Conservation (phyloP, 2,113 vertebrate species). For the Dromas ardeola region DNA sequence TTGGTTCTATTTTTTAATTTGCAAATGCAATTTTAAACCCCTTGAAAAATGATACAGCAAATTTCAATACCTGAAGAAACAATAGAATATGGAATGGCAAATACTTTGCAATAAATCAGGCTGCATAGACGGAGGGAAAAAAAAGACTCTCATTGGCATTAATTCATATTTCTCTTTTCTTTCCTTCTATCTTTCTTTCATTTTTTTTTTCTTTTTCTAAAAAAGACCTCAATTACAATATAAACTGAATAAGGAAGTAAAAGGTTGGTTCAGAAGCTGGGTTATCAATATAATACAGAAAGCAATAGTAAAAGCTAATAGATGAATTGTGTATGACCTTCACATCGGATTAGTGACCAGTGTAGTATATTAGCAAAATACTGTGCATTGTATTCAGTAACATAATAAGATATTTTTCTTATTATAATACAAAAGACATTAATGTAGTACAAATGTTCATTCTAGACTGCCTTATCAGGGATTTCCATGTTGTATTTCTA, state of each 20-base stretch:
- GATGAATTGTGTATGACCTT: constrained; percentile 61
- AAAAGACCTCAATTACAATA: constrained; percentile 50
- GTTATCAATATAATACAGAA: constrained; percentile 77
- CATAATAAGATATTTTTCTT: constrained; percentile 61
- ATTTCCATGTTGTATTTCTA: constrained; percentile 61
- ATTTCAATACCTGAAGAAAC: constrained; percentile 68
- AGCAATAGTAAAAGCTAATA: constrained; percentile 70
- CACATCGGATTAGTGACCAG: constrained; percentile 68
- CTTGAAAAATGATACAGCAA: constrained; percentile 49
- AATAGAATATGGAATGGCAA: constrained; percentile 49
- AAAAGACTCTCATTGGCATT: constrained; percentile 50
- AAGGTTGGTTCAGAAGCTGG: constrained; percentile 67
- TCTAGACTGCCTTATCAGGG: constrained; percentile 68
- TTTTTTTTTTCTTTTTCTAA: not conserved
- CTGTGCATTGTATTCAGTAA: constrained; percentile 46
- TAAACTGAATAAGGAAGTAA: constrained; percentile 56
- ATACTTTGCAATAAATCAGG: constrained; percentile 68
- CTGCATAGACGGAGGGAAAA: constrained; percentile 6
- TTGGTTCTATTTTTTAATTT: constrained; percentile 41
- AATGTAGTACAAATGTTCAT: constrained; percentile 57
- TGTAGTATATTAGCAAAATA: constrained; percentile 58
- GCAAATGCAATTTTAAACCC: constrained; percentile 45
- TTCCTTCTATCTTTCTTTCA: no score
- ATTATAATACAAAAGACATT: constrained; percentile 45
- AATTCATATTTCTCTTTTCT: not conserved